These are phyloP conservation scores for Rhineura floridana DNA, from an alignment of 2,113 vertebrate genomes.

Conservation along the genomic window DNA sequence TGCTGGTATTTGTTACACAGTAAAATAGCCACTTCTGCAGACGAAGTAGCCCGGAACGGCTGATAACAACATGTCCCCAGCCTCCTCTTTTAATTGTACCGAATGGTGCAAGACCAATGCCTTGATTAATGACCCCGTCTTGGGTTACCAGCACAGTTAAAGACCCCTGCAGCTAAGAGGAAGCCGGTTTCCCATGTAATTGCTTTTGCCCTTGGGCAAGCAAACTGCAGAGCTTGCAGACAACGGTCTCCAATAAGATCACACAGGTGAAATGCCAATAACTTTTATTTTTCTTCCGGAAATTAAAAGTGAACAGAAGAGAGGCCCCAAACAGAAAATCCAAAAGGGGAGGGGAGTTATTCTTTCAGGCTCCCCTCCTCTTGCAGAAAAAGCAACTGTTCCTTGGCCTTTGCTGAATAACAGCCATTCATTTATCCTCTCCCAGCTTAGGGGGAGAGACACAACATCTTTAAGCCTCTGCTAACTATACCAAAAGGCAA, in stretches of 20 bases:
- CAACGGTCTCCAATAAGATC: background rate
- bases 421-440: conserved; percentile 11
- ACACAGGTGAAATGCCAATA: background rate
- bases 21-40: background rate
- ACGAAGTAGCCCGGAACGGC: conserved; percentile 9
- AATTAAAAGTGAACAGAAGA: too few relatives aligned
- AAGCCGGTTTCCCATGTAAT: rapidly evolving
- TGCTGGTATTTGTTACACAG: too few relatives aligned
- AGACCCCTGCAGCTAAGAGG: background rate
- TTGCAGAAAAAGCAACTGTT: background rate
- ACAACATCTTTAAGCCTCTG: background rate
- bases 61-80: background rate
- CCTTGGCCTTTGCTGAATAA: background rate
- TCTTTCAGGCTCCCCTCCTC: background rate
- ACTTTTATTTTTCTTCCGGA: background rate
- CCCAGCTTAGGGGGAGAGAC: conserved; percentile 29
- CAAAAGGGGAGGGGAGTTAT: background rate
- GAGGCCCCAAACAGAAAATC: background rate
- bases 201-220: background rate
- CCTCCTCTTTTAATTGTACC: background rate
- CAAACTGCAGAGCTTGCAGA: background rate
- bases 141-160: background rate
- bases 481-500: conserved; percentile 18
- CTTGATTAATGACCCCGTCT: conserved; percentile 29
- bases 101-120: conserved; percentile 25